These are phyloP conservation scores for Tolmerus cingulatus DNA, from an alignment of 2,888 invertebrate genomes.

Conservation along the genomic window DNA sequence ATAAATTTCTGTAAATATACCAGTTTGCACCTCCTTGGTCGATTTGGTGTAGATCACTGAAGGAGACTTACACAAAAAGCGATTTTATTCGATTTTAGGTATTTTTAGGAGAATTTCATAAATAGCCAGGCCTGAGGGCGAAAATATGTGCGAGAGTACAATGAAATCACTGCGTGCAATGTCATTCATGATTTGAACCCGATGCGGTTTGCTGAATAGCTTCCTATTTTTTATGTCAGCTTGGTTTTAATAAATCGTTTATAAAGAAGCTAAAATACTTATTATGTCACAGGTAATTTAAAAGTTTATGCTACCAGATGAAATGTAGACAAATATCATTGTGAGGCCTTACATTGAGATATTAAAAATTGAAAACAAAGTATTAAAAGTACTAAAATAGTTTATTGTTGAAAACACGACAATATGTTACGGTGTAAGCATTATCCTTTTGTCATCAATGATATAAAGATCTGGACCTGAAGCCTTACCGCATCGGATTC, in stretches of 20 bases:
- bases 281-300: not conserved
- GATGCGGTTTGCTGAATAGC: not conserved
- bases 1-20: conserved; percentile 39
- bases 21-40: conserved; percentile 39
- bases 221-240: not conserved
- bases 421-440: too few relatives aligned
- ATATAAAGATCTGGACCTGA: too few relatives aligned
- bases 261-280: not conserved
- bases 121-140: conserved; percentile 28
- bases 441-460: too few relatives aligned
- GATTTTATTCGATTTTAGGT: conserved; percentile 44
- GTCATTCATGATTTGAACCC: not conserved
- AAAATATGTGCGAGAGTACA: conserved; percentile 26
- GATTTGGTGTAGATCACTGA: conserved; percentile 40
- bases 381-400: too few relatives aligned
- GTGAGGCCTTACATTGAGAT: too few relatives aligned
- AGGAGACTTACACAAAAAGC: conserved; percentile 27
- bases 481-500: too few relatives aligned
- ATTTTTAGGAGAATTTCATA: conserved; percentile 42
- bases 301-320: not conserved
- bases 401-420: too few relatives aligned
- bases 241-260: not conserved
- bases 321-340: too few relatives aligned
- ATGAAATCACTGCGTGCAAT: conserved; percentile 14
- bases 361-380: too few relatives aligned